These are phyloP conservation scores for Lepidocyrtinus sp. DNA, from an alignment of 2,888 invertebrate genomes.

Conservation along the genomic window DNA sequence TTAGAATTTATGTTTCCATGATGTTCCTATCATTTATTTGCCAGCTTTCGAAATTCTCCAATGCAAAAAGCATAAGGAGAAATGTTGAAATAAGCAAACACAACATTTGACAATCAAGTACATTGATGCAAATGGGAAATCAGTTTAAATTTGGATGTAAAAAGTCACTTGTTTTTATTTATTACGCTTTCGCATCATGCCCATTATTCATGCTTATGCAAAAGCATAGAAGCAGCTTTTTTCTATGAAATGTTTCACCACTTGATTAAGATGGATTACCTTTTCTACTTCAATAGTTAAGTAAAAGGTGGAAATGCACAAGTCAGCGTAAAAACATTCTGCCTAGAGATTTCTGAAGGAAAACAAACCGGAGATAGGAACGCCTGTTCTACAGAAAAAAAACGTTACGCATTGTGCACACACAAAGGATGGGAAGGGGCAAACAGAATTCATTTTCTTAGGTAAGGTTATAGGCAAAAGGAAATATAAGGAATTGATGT, in stretches of 20 bases:
- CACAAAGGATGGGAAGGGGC: neutral
- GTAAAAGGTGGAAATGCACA: neutral
- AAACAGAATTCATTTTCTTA: neutral
- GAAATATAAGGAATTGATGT: neutral
- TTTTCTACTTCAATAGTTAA: constrained; percentile 15
- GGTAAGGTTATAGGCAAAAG: constrained; percentile 16
- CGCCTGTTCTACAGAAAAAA: constrained; percentile 7
- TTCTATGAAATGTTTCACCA: neutral
- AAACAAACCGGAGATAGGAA: constrained; percentile 18
- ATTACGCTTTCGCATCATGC: neutral
- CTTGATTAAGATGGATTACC: constrained; percentile 62
- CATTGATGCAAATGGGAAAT: constrained; percentile 18
- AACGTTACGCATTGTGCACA: constrained; percentile 2
- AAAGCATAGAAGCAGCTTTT: neutral
- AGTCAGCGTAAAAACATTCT: neutral
- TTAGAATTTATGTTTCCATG: too few relatives aligned
- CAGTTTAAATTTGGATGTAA: too few relatives aligned
- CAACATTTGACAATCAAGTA: neutral
- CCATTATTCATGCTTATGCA: neutral
- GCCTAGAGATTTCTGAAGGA: constrained; percentile 1
- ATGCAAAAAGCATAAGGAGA: too few relatives aligned
- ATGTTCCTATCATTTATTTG: too few relatives aligned
- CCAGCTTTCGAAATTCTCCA: too few relatives aligned
- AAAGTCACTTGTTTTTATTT: constrained; percentile 18
- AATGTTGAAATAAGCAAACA: too few relatives aligned